phyloP scores from a whole-genome alignment of 2,888 invertebrate species.

The Deilephila porcellus region DNA sequence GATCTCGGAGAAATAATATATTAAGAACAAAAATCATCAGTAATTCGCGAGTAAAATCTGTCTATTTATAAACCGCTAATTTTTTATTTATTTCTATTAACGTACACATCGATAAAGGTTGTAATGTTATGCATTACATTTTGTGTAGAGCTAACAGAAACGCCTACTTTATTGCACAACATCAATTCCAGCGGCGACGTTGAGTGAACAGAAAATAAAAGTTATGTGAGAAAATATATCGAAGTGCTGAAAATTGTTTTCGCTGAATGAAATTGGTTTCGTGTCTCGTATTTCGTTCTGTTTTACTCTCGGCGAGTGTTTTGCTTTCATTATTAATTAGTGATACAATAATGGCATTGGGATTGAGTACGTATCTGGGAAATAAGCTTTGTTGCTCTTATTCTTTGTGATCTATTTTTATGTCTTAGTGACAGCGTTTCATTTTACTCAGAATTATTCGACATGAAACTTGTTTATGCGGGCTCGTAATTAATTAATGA shows the following conservation, averaged over 20 bases:
- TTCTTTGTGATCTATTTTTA: background rate
- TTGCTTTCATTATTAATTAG: constrained; percentile 7
- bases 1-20: no score
- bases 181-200: background rate
- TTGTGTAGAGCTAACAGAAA: background rate
- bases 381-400: background rate
- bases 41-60: no score
- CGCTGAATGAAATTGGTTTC: constrained; percentile 1
- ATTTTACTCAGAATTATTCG: constrained; percentile 3
- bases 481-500: constrained; percentile 36
- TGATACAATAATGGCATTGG: background rate
- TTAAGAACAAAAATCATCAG: no score
- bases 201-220: background rate
- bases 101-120: background rate
- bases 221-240: background rate
- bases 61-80: background rate
- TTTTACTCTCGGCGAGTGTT: background rate
- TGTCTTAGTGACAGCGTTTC: constrained; percentile 9
- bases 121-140: background rate
- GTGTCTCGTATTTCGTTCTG: background rate
- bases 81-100: background rate
- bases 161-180: background rate
- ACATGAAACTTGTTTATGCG: background rate
- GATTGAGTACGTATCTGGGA: background rate
- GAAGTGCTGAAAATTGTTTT: constrained; percentile 12